Evolutionary conservation across 2,113 vertebrate species (phyloP).

Genomic region (Ammodytes dubius): DNA sequence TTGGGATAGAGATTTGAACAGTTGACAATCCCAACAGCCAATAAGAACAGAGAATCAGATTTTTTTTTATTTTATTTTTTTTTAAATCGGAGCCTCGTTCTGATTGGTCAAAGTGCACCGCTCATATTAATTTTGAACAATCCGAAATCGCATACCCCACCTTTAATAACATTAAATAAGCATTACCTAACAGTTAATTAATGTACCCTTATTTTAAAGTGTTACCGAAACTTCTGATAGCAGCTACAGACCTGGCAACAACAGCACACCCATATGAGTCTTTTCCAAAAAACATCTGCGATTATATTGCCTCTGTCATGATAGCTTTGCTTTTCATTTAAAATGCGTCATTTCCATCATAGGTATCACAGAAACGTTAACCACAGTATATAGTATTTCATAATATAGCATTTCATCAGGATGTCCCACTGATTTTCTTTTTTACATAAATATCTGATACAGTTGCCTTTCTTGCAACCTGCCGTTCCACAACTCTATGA

Average conservation of each 20-base stretch:
- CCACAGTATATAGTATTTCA: not conserved
- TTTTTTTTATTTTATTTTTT: too few relatives aligned
- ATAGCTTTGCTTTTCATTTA: not conserved
- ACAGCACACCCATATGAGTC: not conserved
- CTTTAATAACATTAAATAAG: too few relatives aligned
- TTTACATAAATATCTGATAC: not conserved
- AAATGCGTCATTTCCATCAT: not conserved
- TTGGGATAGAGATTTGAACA: too few relatives aligned
- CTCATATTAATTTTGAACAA: too few relatives aligned
- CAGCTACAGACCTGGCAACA: slow-evolving; percentile 1
- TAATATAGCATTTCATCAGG: not conserved
- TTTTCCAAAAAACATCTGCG: slow-evolving; percentile 27
- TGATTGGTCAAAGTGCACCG: too few relatives aligned
- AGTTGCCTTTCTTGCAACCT: not conserved
- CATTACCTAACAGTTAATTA: too few relatives aligned
- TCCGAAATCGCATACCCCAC: too few relatives aligned
- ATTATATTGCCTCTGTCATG: not conserved
- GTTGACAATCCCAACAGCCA: too few relatives aligned
- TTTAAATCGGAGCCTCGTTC: too few relatives aligned
- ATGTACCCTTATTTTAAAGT: too few relatives aligned
- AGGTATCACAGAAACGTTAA: not conserved
- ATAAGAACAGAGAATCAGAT: too few relatives aligned
- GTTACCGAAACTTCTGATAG: not conserved
- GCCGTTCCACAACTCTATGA: not conserved
- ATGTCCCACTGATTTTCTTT: not conserved